Evolutionary conservation across 2,888 invertebrate species (phyloP), one percentile per base, ranked within the genome.

Genomic region (Adelognathus sp.): DNA sequence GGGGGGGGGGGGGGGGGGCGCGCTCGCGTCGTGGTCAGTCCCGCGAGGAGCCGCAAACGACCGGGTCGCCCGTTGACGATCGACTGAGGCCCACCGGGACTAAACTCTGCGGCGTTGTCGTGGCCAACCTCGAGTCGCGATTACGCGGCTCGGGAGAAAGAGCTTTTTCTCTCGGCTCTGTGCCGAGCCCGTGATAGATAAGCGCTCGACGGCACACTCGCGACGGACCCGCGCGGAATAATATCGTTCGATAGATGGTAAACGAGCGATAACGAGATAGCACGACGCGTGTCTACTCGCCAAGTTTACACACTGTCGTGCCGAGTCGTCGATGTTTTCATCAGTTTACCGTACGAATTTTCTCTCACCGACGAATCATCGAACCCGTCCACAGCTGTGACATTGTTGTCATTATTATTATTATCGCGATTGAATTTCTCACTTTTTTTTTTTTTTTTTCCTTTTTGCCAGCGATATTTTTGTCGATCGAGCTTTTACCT

Each of bases 31-130:
- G 7, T 61, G 56, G 9, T 27, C 36, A 24, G 16, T 18, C 46
- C 39, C 54, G 29, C 44, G 27, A 41, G 60, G 44, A 69, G 39
- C 41, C 52, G 31, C 54, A 24, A 54, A 16, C 61, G 14, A 7
- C 41, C 66, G 46, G 31, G 69, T 46, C 72, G 54, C 66, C 52
- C 29, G 64, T 81, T 54, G 71, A 73, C 72, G 66, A 76, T 79
- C 66, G 56, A 66, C 73, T 64, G 73, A 46, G 24, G 24, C 46
- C n/a, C n/a, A n/a, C n/a, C n/a, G n/a, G n/a, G n/a, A n/a, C n/a
- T n/a, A n/a, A 18, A 46, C 46, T 46, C 46, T 46, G n/a, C 18
- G 46, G 21, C 46, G 46, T 21, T 9, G 46, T 24, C 46, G 46
- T 4, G 46, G 18, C 21, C n/a, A 24, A 18, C 3, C 46, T 46